These are phyloP conservation scores for Argyresthia goedartella DNA, from an alignment of 2,888 invertebrate genomes.

Conservation along the genomic window DNA sequence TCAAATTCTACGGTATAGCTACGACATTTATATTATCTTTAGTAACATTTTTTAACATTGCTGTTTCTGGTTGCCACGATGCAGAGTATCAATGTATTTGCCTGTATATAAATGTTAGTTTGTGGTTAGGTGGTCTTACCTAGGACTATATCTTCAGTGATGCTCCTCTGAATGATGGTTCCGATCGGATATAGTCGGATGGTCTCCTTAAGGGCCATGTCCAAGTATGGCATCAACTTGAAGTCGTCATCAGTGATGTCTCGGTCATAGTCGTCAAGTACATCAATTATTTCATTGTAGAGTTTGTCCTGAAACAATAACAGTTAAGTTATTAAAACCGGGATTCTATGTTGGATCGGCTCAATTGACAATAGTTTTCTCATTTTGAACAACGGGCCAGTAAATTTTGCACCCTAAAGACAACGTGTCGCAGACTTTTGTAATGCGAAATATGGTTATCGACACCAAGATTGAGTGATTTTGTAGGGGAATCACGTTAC, in stretches of 20 bases:
- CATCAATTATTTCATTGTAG: conserved; percentile 34
- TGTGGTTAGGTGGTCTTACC: conserved; percentile 19
- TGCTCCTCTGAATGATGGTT: conserved; percentile 40
- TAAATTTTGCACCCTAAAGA: too few relatives aligned
- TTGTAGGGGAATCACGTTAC: background rate
- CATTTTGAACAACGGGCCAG: too few relatives aligned
- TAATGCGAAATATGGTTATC: background rate
- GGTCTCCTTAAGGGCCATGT: conserved; percentile 50
- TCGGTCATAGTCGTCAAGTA: conserved; percentile 31
- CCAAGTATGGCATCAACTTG: conserved; percentile 46
- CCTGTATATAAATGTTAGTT: too few relatives aligned
- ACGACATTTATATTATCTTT: too few relatives aligned
- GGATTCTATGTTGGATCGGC: too few relatives aligned
- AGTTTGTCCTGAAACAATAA: conserved; percentile 33
- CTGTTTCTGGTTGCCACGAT: too few relatives aligned
- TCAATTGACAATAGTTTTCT: too few relatives aligned
- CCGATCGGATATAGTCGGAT: conserved; percentile 49
- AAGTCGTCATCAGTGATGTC: conserved; percentile 37
- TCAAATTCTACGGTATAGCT: too few relatives aligned
- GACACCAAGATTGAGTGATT: background rate
- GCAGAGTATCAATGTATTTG: too few relatives aligned
- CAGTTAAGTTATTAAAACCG: too few relatives aligned
- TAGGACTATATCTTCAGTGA: conserved; percentile 38
- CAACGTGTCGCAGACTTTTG: background rate
- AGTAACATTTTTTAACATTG: too few relatives aligned